These are phyloP conservation scores for Octopus sinensis DNA, from an alignment of 1,140 invertebrate species.

Conservation along the genomic window DNA sequence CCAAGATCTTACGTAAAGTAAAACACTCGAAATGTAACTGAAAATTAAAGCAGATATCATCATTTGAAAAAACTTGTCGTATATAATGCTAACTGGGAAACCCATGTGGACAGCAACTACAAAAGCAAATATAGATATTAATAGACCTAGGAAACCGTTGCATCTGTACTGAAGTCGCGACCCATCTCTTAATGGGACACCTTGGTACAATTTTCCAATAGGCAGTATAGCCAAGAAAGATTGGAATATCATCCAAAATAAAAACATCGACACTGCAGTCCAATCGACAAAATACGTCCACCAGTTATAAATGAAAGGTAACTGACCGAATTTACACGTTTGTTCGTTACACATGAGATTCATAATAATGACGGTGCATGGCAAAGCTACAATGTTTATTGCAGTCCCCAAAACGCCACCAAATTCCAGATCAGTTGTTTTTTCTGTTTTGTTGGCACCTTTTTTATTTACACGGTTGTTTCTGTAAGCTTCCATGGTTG, in stretches of 20 bases:
- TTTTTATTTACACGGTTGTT: too few species aligned
- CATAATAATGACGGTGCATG: slow-evolving; percentile 38
- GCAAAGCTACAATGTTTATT: slow-evolving; percentile 44
- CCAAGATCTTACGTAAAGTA: slow-evolving; percentile 64
- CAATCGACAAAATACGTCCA: slow-evolving; percentile 40
- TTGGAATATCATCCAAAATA: slow-evolving; percentile 52
- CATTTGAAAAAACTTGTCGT: slow-evolving; percentile 58
- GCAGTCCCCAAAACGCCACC: slow-evolving; percentile 48
- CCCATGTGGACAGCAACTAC: slow-evolving; percentile 46
- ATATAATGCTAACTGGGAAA: slow-evolving; percentile 43
- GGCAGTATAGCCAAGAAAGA: slow-evolving; percentile 48
- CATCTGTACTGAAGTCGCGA: slow-evolving; percentile 48
- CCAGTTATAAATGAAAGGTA: slow-evolving; percentile 35
- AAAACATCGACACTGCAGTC: slow-evolving; percentile 41
- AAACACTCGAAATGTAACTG: slow-evolving; percentile 62
- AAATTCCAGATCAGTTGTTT: slow-evolving; percentile 38
- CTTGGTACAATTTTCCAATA: slow-evolving; percentile 43
- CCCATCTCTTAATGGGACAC: slow-evolving; percentile 40
- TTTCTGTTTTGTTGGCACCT: slow-evolving; percentile 24
- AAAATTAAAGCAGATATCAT: slow-evolving; percentile 62
- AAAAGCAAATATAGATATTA: slow-evolving; percentile 51
- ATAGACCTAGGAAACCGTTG: slow-evolving; percentile 42
- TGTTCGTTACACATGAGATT: slow-evolving; percentile 49
- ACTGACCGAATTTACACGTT: slow-evolving; percentile 17
- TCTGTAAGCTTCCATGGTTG: too few species aligned